Percentiles rank a stretch among this genome's conserved stretches.
Evolutionary conservation across 2,113 vertebrate species (phyloP).

Genomic region (Megaceryle maxima): DNA sequence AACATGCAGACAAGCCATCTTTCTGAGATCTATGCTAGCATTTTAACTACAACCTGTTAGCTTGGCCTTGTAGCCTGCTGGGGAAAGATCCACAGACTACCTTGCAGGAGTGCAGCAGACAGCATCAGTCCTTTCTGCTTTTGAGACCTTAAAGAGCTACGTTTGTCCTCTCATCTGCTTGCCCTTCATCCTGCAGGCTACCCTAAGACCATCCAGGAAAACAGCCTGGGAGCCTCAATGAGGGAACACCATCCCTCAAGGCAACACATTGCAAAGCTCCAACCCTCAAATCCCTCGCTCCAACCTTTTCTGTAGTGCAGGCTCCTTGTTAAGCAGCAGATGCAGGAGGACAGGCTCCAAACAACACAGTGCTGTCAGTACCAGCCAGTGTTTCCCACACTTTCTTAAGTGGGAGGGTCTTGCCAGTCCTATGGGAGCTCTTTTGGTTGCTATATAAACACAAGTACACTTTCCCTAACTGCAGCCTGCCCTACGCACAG

Average conservation of each 20-base stretch:
- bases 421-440: background rate
- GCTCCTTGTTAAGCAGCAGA: background rate
- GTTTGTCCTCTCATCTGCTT: background rate
- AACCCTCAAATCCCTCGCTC: background rate
- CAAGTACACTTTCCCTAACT: background rate
- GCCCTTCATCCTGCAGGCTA: background rate
- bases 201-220: background rate
- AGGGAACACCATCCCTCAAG: rapidly evolving
- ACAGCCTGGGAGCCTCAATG: rapidly evolving
- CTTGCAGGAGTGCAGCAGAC: background rate
- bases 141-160: background rate
- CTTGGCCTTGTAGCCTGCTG: background rate
- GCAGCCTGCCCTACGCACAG: rapidly evolving
- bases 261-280: background rate
- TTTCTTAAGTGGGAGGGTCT: background rate
- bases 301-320: background rate
- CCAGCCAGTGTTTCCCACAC: background rate
- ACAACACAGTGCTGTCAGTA: rapidly evolving
- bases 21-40: background rate
- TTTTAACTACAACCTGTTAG: background rate
- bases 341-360: background rate
- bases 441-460: background rate
- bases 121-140: background rate
- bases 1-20: background rate
- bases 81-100: background rate